These are phyloP conservation scores for Vulpes lagopus DNA, from an alignment of 2,113 vertebrate species.

Conservation along the genomic window DNA sequence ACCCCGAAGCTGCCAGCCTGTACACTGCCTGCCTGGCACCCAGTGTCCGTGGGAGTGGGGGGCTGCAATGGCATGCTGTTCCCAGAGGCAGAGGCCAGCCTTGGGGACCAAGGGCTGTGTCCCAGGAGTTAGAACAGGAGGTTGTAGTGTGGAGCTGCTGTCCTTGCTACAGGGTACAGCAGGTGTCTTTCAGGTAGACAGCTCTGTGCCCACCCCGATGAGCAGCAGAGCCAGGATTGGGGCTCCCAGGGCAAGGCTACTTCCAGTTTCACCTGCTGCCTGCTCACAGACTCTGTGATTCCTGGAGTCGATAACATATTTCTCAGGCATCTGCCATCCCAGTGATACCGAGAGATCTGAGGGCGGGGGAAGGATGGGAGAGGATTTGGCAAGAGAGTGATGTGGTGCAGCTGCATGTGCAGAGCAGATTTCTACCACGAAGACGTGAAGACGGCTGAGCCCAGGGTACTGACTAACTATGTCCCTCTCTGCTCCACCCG, in stretches of 20 bases:
- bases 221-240: background rate
- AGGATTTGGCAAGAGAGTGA: background rate
- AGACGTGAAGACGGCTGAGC: accelerated
- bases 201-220: background rate
- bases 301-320: background rate
- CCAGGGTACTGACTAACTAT: background rate
- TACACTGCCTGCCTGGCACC: background rate
- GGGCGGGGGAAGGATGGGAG: background rate
- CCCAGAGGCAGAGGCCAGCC: background rate
- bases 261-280: background rate
- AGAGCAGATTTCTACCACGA: background rate
- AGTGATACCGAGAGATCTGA: background rate
- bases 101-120: background rate
- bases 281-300: background rate
- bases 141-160: background rate
- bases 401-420: too few relatives aligned
- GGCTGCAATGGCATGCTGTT: background rate
- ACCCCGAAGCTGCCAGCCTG: background rate
- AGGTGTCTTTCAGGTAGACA: background rate
- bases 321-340: background rate
- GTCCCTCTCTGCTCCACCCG: background rate
- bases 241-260: background rate
- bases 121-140: background rate
- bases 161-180: background rate
- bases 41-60: background rate